phyloP scores from a whole-genome alignment of 2,888 invertebrate genomes.

The Pollenia griseotomentosa region DNA sequence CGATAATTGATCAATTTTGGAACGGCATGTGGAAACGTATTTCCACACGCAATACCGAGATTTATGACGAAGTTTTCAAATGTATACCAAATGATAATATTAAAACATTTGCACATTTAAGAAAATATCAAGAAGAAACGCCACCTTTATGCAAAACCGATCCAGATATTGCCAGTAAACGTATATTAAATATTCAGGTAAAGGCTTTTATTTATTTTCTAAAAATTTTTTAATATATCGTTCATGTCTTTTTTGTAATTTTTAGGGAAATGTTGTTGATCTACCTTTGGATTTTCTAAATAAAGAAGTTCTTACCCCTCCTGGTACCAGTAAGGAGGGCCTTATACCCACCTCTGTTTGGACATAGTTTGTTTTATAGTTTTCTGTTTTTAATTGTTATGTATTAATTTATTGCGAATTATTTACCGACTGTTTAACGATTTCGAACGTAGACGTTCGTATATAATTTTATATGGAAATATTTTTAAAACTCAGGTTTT shows the following conservation, averaged over 20 bases:
- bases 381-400: not conserved
- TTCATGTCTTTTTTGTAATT: conserved; percentile 6
- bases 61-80: conserved; percentile 96
- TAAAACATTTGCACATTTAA: conserved; percentile 90
- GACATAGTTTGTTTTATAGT: conserved; percentile 86
- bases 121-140: conserved; percentile 89
- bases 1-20: conserved; percentile 92
- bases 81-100: conserved; percentile 94
- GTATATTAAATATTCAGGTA: conserved; percentile 90
- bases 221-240: not conserved
- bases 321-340: conserved; percentile 93
- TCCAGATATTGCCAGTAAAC: conserved; percentile 89
- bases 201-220: not conserved
- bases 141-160: conserved; percentile 90
- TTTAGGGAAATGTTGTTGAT: conserved; percentile 93
- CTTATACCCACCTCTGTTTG: conserved; percentile 96
- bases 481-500: too few relatives aligned
- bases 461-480: too few relatives aligned
- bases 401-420: too few relatives aligned
- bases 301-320: conserved; percentile 93
- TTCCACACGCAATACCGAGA: conserved; percentile 92
- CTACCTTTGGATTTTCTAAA: conserved; percentile 95
- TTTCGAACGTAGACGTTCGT: too few relatives aligned
- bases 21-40: conserved; percentile 92
- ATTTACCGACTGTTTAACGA: too few relatives aligned